phyloP scores from a whole-genome alignment of 2,888 invertebrate genomes.

The Halocaridina rubra region DNA sequence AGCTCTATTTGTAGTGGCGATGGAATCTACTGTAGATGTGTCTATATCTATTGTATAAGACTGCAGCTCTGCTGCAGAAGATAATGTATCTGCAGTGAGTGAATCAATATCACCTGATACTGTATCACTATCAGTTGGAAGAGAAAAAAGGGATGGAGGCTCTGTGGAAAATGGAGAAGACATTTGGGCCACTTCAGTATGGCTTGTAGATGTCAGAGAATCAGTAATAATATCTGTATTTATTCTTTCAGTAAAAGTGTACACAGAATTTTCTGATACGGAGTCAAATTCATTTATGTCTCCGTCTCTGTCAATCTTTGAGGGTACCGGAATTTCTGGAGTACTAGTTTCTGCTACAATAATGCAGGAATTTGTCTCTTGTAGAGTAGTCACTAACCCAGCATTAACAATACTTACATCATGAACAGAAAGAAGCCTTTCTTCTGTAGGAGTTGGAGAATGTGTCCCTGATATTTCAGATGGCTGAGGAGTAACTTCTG shows the following conservation, averaged over 20 bases:
- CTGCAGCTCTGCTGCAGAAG: conserved; percentile 14
- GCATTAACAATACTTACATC: not conserved
- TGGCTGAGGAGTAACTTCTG: not conserved
- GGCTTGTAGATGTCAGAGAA: conserved; percentile 3
- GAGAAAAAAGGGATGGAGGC: conserved; percentile 49
- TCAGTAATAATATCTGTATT: not conserved
- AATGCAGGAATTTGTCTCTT: too few relatives aligned
- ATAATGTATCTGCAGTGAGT: conserved; percentile 37
- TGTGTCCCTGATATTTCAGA: not conserved
- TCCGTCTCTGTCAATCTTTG: not conserved
- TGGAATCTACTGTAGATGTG: not conserved
- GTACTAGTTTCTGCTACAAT: not conserved
- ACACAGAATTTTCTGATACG: not conserved
- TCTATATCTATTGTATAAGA: conserved; percentile 10
- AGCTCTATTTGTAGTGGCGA: conserved; percentile 7
- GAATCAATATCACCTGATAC: conserved; percentile 49
- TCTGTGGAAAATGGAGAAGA: conserved; percentile 51
- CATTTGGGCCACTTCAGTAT: conserved; percentile 31
- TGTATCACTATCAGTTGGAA: conserved; percentile 55
- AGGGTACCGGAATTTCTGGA: not conserved
- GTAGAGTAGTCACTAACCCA: not conserved
- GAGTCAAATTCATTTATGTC: not conserved
- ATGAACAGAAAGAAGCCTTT: not conserved
- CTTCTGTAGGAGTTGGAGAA: not conserved
- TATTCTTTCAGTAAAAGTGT: not conserved